A percentile compares a stretch with the other conserved stretches of the same genome.
Conservation (phyloP, 1,140 invertebrate species). For the Cherax quadricarinatus region DNA sequence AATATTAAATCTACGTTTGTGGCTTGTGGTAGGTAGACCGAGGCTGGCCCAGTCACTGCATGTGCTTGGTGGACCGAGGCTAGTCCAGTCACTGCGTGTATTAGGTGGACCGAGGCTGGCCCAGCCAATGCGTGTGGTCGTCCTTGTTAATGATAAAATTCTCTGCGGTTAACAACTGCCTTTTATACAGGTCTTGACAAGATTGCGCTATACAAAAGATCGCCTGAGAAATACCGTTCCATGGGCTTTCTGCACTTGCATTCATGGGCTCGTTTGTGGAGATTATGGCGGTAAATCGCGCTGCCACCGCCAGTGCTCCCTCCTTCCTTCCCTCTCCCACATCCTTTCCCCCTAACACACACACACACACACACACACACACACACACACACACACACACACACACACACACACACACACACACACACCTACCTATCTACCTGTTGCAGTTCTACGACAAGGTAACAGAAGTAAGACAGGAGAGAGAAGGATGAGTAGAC, state of each 20-base stretch:
- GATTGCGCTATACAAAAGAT: neutral
- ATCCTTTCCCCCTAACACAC: no score
- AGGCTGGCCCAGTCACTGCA: no score
- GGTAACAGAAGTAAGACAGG: no score
- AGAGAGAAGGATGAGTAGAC: no score
- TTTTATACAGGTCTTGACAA: conserved; percentile 1
- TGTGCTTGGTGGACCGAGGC: no score
- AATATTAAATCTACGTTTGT: neutral
- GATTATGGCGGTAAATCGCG: neutral
- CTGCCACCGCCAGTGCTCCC: neutral
- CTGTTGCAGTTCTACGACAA: no score
- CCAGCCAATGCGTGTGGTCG: neutral
- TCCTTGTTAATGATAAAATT: neutral
- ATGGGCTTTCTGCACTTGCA: neutral
- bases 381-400: no score
- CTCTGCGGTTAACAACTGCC: neutral
- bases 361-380: no score
- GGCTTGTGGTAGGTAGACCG: neutral
- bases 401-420: no score
- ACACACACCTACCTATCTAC: no score
- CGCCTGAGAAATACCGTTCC: neutral
- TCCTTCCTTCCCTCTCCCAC: neutral
- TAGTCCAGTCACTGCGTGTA: no score
- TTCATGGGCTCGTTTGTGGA: neutral
- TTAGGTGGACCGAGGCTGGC: no score